Percentiles rank a stretch among this genome's conserved stretches.
These are phyloP conservation scores for Coelogynopora nodosa DNA, from an alignment of 2,888 invertebrate genomes.

Conservation along the genomic window DNA sequence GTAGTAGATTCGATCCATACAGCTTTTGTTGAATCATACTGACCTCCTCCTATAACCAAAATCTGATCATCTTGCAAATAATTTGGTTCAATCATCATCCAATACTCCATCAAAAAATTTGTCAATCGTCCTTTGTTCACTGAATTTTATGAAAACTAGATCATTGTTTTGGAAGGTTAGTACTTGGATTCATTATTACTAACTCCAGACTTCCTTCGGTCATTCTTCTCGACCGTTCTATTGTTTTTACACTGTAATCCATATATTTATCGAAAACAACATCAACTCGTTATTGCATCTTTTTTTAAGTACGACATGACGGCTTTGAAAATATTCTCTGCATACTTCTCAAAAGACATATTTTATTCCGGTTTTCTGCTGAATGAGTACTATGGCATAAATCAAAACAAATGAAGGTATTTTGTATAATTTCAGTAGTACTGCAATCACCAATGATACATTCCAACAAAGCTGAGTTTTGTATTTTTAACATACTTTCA, in stretches of 20 bases:
- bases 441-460: slow-evolving; percentile 13
- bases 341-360: neutral
- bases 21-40: slow-evolving; percentile 31
- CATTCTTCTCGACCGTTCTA: slow-evolving; percentile 14
- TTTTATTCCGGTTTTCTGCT: slow-evolving; percentile 13
- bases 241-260: slow-evolving; percentile 24
- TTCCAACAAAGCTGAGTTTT: slow-evolving; percentile 19
- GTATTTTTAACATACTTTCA: neutral
- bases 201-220: slow-evolving; percentile 29
- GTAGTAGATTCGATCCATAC: neutral
- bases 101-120: slow-evolving; percentile 14
- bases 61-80: slow-evolving; percentile 23
- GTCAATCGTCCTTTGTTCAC: slow-evolving; percentile 11
- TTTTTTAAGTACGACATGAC: neutral
- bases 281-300: slow-evolving; percentile 12
- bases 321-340: neutral
- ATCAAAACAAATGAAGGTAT: slow-evolving; percentile 9
- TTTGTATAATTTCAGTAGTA: slow-evolving; percentile 8
- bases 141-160: neutral
- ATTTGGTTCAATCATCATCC: slow-evolving; percentile 5
- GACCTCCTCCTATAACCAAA: slow-evolving; percentile 11
- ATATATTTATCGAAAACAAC: slow-evolving; percentile 15
- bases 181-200: slow-evolving; percentile 23
- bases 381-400: neutral
- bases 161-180: neutral